phyloP scores from a whole-genome alignment of 1,140 invertebrate genomes.

The Heliconius hewitsoni region DNA sequence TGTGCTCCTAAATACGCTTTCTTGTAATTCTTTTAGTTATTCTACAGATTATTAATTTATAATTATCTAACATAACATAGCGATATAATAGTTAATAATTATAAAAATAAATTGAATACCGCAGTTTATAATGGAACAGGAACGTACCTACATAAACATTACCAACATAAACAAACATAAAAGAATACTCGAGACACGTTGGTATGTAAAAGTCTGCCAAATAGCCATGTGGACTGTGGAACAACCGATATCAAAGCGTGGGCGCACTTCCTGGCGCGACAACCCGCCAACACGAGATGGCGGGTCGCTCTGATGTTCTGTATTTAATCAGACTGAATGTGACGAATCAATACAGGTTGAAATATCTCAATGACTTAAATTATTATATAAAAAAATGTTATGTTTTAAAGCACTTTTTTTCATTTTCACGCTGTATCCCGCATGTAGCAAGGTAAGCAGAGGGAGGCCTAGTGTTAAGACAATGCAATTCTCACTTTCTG shows the following conservation, averaged over 20 bases:
- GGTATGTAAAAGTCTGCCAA: constrained; percentile 43
- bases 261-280: constrained; percentile 52
- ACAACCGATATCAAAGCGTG: constrained; percentile 42
- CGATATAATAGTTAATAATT: not conserved
- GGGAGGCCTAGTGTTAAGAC: no score
- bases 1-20: not conserved
- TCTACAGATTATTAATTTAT: not conserved
- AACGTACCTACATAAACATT: not conserved
- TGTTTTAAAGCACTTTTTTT: no score
- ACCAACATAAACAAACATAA: constrained; percentile 29
- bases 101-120: not conserved
- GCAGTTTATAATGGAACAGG: not conserved
- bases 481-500: no score
- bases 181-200: constrained; percentile 33
- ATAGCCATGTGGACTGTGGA: constrained; percentile 43
- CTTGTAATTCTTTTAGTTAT: not conserved
- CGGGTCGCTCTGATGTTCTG: constrained; percentile 24
- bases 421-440: no score
- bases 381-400: no score
- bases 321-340: constrained; percentile 21
- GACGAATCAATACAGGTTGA: not conserved
- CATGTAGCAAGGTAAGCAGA: no score
- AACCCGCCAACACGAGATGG: constrained; percentile 23
- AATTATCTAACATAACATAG: no score
- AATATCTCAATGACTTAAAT: not conserved